phyloP scores from a whole-genome alignment of 64 coral and sea anemone genomes.

The Porites lutea region DNA sequence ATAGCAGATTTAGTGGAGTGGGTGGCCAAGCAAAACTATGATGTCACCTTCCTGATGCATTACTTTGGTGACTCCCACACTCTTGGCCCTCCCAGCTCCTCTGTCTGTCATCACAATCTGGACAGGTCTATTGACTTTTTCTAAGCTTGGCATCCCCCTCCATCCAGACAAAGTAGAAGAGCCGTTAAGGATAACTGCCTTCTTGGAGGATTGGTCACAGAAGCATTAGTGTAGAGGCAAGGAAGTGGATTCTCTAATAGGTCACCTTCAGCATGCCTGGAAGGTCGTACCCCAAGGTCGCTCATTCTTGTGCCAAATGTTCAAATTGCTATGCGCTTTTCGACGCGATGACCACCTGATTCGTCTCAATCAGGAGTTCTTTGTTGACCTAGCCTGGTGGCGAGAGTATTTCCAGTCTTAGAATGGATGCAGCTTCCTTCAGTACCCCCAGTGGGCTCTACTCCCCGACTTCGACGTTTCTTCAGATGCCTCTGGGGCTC shows the following conservation, averaged over 20 bases:
- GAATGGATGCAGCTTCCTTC: constrained; percentile 44
- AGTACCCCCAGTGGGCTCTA: neutral
- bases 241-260: neutral
- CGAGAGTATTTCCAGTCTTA: constrained; percentile 3
- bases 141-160: constrained; percentile 19
- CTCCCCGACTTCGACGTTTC: constrained; percentile 24
- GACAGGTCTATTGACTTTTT: neutral
- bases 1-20: constrained; percentile 31
- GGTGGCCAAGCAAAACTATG: neutral
- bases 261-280: constrained; percentile 35
- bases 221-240: neutral
- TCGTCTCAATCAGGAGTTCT: constrained; percentile 25
- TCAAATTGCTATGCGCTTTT: constrained; percentile 3
- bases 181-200: neutral
- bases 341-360: constrained; percentile 37
- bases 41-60: constrained; percentile 18
- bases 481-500: constrained; percentile 37
- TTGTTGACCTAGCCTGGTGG: constrained; percentile 40
- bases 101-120: neutral
- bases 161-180: constrained; percentile 56
- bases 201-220: constrained; percentile 2
- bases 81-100: constrained; percentile 3
- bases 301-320: constrained; percentile 21
- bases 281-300: constrained; percentile 29
- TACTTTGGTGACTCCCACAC: constrained; percentile 36